Evolutionary conservation across 2,888 invertebrate species (phyloP).

Genomic region (Drosophila affinis): DNA sequence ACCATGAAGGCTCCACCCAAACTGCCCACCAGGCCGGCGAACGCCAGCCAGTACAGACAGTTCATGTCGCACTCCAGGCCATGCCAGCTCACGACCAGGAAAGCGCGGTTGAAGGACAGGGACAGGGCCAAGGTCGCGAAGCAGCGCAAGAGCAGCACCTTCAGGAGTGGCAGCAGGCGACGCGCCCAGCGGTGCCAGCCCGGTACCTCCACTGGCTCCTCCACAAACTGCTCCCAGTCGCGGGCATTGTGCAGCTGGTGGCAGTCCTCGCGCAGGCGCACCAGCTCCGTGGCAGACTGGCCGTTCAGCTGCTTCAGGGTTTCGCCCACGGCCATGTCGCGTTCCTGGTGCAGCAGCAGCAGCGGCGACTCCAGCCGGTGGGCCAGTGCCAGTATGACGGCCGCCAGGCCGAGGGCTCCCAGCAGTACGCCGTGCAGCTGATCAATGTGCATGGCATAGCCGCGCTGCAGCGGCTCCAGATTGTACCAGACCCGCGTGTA

Average conservation of each 20-base stretch:
- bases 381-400: slow-evolving; percentile 66
- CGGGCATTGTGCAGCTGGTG: slow-evolving; percentile 66
- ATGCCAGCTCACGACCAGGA: slow-evolving; percentile 71
- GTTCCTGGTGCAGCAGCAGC: slow-evolving; percentile 70
- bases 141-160: slow-evolving; percentile 72
- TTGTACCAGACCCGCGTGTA: slow-evolving; percentile 76
- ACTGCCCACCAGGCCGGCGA: slow-evolving; percentile 78
- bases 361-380: slow-evolving; percentile 77
- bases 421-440: slow-evolving; percentile 79
- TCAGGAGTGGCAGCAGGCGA: slow-evolving; percentile 63
- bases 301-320: slow-evolving; percentile 64
- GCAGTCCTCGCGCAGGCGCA: slow-evolving; percentile 72
- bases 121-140: slow-evolving; percentile 75
- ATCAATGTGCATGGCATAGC: slow-evolving; percentile 72
- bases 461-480: slow-evolving; percentile 61
- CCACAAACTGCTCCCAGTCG: slow-evolving; percentile 62
- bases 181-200: slow-evolving; percentile 36
- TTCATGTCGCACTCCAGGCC: slow-evolving; percentile 76
- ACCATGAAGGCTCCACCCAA: slow-evolving; percentile 71
- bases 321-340: slow-evolving; percentile 64
- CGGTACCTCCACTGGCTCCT: slow-evolving; percentile 46
- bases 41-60: slow-evolving; percentile 74
- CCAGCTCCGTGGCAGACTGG: slow-evolving; percentile 60
- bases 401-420: slow-evolving; percentile 69
- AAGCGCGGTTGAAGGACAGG: slow-evolving; percentile 79